Percentiles rank a stretch among this genome's conserved stretches.
Evolutionary conservation across 92 coral and sea anemone species (phyloP).

Genomic region (Desmophyllum pertusum): DNA sequence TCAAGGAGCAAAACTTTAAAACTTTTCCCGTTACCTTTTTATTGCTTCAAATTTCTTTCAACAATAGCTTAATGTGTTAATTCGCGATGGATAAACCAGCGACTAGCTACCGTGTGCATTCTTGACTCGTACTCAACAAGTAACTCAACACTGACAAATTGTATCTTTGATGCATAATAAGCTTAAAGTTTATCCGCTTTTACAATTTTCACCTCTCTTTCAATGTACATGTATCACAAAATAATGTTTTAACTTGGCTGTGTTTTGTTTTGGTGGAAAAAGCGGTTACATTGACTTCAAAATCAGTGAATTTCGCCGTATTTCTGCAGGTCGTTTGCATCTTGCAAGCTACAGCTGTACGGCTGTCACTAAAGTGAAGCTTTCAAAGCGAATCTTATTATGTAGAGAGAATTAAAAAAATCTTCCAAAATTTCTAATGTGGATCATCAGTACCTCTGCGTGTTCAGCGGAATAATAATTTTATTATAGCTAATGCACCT

Average conservation of each 20-base stretch:
- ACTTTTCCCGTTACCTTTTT: background rate
- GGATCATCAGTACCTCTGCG: conserved; percentile 5
- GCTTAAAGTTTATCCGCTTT: no score
- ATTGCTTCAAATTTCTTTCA: background rate
- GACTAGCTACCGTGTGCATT: background rate
- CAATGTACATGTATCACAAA: background rate
- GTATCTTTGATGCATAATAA: background rate
- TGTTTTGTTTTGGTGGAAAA: background rate
- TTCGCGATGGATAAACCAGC: background rate
- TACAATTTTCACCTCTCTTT: background rate
- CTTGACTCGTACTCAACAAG: background rate
- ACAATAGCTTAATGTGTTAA: background rate
- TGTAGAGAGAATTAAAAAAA: background rate
- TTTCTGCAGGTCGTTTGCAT: background rate
- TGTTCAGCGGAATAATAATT: background rate
- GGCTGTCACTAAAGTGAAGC: no score
- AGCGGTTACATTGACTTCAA: background rate
- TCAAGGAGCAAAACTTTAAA: background rate
- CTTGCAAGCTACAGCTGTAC: no score
- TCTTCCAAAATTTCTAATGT: background rate
- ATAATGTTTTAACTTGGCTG: background rate
- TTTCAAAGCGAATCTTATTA: background rate
- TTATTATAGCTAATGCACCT: background rate
- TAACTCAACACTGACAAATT: no score
- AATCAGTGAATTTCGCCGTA: background rate